These are phyloP conservation scores for Sigmodon hispidus DNA, from an alignment of 2,113 vertebrate species.

Conservation along the genomic window DNA sequence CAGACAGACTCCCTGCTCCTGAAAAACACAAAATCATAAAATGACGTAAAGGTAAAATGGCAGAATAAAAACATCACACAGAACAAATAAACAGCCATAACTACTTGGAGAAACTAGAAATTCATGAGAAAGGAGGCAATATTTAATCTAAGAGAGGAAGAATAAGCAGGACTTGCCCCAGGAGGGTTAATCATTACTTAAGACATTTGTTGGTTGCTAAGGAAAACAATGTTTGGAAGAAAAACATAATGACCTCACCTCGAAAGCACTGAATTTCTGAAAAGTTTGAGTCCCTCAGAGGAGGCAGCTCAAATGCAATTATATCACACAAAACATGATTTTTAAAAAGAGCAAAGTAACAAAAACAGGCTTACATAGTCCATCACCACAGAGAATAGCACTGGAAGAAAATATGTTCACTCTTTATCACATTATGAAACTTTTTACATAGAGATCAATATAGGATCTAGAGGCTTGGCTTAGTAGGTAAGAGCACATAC, in stretches of 20 bases:
- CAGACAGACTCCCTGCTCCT: background rate
- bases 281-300: background rate
- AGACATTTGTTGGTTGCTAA: background rate
- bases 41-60: background rate
- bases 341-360: background rate
- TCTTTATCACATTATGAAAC: conserved; percentile 25
- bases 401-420: background rate
- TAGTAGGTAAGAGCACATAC: no score
- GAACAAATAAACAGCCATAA: background rate
- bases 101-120: background rate
- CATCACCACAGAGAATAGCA: background rate
- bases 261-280: background rate
- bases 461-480: background rate
- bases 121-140: background rate
- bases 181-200: background rate
- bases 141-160: background rate
- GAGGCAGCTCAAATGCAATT: background rate
- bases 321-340: background rate
- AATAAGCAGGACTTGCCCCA: background rate
- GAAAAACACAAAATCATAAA: background rate
- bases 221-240: background rate
- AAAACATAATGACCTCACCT: background rate
- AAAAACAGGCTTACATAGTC: background rate
- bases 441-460: background rate
- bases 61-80: background rate